These are phyloP conservation scores for Sula dactylatra DNA, from an alignment of 2,113 vertebrate species.

Conservation along the genomic window DNA sequence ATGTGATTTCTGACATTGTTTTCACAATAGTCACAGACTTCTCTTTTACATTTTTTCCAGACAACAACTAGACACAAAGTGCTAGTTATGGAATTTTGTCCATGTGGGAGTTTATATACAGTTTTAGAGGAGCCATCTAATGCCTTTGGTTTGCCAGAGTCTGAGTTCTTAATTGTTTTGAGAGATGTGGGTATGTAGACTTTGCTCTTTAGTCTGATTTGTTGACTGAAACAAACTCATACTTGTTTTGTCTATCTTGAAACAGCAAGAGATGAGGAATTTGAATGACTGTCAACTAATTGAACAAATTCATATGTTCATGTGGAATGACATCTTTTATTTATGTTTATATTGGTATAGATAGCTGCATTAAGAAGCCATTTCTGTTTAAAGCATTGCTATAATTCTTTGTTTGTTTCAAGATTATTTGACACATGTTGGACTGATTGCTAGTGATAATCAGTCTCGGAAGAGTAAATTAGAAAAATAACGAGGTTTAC, in stretches of 20 bases:
- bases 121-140: constrained; percentile 96
- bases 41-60: constrained; percentile 49
- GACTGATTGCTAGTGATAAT: neutral
- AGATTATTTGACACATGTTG: neutral
- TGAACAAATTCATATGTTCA: neutral
- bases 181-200: constrained; percentile 90
- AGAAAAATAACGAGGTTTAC: neutral
- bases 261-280: neutral
- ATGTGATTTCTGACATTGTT: neutral
- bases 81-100: constrained; percentile 98
- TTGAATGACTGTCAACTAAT: neutral
- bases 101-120: constrained; percentile 94
- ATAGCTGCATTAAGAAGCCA: neutral
- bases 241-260: neutral
- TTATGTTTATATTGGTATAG: neutral
- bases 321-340: neutral
- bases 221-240: neutral
- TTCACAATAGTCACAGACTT: neutral
- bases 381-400: neutral
- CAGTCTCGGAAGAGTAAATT: neutral
- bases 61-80: constrained; percentile 94
- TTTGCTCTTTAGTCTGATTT: neutral
- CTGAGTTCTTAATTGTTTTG: constrained; percentile 96
- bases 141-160: constrained; percentile 93
- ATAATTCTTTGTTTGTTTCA: neutral